Evolutionary conservation across 2,113 vertebrate species (phyloP), one percentile per base, ranked within the genome.

Genomic region (Poeciliopsis prolifica): DNA sequence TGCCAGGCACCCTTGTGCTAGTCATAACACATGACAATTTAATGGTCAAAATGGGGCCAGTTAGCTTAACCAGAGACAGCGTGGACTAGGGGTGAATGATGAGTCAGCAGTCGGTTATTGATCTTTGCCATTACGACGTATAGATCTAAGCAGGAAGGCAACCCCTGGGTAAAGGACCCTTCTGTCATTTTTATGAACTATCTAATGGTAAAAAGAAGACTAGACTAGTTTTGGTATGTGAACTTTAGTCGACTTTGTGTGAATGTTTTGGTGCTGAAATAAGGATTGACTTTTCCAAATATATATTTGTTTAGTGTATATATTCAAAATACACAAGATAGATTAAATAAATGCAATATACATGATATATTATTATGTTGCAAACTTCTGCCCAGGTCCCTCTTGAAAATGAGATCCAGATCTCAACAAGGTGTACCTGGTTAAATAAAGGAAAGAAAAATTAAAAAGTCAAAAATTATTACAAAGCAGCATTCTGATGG

Each of bases 21-120:
- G 88, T 88, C 89, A 88, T 81, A 91, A 90, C 86, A 88, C 83
- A 85, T 84, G 86, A 86, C 87, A 89, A 77, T 79, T 80, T 90
- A 91, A 91, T 88, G 88, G 87, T 90, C 86, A 83, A 89, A 58
- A 91, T 71, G 78, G 85, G 86, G 87, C 89, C 87, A 87, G 90
- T 92, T 92, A 89, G 82, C 75, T 85, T 86, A 83, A 84, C 86
- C 80, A 79, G 33, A 91, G 86, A 85, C 83, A 80, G 61, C 61
- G 24, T 54, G 68, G 81, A 79, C 78, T 69, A 63, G 72, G 70
- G 79, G 67, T 72, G 85, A 90, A 79, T 82, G 89, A 91, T 93
- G 82, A 88, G 80, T 89, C 83, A 82, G 83, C 82, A 85, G 75
- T 54, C 35, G 28, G 68, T 68, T 90, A 90, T 92, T 87, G 92